Conservation (phyloP, 1,140 invertebrate species). For the Leptinotarsa texana region DNA sequence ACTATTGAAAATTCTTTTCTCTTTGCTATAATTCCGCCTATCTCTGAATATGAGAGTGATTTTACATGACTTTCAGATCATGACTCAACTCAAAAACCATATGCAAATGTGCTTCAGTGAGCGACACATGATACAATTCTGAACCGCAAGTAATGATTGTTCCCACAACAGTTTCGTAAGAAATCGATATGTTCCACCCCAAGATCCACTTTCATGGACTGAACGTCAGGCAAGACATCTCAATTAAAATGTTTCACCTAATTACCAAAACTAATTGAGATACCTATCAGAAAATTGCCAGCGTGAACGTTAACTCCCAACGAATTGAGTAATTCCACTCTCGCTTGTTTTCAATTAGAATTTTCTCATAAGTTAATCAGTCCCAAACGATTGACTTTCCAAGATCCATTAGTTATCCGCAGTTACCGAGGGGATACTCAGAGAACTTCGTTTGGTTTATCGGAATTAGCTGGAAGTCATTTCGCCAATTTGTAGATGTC, state of each 20-base stretch:
- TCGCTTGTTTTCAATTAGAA: conserved; percentile 19
- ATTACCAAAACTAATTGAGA: conserved; percentile 1
- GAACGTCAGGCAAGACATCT: background rate
- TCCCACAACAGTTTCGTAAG: background rate
- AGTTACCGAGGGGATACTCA: conserved; percentile 1
- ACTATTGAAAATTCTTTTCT: too few species aligned
- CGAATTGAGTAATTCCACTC: conserved; percentile 13
- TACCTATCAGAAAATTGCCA: background rate
- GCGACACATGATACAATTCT: too few species aligned
- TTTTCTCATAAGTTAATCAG: background rate
- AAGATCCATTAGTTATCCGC: conserved; percentile 8
- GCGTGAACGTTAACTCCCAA: background rate
- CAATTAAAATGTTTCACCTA: background rate
- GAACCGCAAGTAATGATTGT: too few species aligned
- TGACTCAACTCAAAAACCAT: too few species aligned
- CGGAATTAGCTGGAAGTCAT: background rate
- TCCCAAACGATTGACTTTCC: background rate
- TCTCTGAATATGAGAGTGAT: too few species aligned
- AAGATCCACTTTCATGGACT: background rate
- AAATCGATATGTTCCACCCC: background rate
- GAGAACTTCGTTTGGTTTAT: background rate
- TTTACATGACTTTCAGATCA: too few species aligned
- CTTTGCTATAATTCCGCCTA: too few species aligned
- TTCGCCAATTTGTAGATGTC: background rate
- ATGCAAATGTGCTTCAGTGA: too few species aligned